phyloP scores from a whole-genome alignment of 2,888 invertebrate species.

The Drosophila seclusa region DNA sequence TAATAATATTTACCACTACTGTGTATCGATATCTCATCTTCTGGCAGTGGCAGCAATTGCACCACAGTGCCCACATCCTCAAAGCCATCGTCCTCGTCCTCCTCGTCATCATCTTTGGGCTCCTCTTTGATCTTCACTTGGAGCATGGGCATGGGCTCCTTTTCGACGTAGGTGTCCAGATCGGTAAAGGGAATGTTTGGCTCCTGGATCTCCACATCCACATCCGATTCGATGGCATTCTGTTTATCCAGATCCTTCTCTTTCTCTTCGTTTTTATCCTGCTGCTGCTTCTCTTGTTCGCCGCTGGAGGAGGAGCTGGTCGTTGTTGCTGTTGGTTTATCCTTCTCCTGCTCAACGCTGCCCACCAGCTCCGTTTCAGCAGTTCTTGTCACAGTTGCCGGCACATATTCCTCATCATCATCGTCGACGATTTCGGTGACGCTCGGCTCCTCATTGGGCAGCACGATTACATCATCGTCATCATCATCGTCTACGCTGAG shows the following conservation, averaged over 20 bases:
- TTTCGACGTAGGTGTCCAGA: slow-evolving; percentile 84
- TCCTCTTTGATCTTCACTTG: slow-evolving; percentile 89
- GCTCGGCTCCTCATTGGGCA: slow-evolving; percentile 88
- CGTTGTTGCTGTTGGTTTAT: slow-evolving; percentile 19
- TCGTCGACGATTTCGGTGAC: slow-evolving; percentile 86
- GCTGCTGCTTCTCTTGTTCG: slow-evolving; percentile 4
- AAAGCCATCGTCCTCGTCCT: slow-evolving; percentile 84
- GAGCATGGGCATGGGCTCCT: slow-evolving; percentile 81
- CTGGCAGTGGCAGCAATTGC: slow-evolving; percentile 69
- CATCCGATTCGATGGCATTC: slow-evolving; percentile 82
- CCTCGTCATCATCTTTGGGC: slow-evolving; percentile 88
- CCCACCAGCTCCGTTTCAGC: slow-evolving; percentile 21
- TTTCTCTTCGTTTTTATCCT: slow-evolving; percentile 20
- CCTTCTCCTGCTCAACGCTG: slow-evolving; percentile 30
- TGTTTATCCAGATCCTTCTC: slow-evolving; percentile 18
- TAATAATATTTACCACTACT: slow-evolving; percentile 81
- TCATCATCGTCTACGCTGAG: slow-evolving; percentile 59
- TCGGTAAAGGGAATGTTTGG: slow-evolving; percentile 85
- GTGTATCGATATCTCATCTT: slow-evolving; percentile 83
- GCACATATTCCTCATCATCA: slow-evolving; percentile 85
- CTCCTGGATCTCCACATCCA: slow-evolving; percentile 85
- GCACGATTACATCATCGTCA: slow-evolving; percentile 89
- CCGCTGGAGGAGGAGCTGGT: not conserved
- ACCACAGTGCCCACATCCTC: slow-evolving; percentile 85
- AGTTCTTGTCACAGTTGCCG: slow-evolving; percentile 60